Conservation (phyloP, 2,113 vertebrate species). For the Datnioides undecimradiatus region DNA sequence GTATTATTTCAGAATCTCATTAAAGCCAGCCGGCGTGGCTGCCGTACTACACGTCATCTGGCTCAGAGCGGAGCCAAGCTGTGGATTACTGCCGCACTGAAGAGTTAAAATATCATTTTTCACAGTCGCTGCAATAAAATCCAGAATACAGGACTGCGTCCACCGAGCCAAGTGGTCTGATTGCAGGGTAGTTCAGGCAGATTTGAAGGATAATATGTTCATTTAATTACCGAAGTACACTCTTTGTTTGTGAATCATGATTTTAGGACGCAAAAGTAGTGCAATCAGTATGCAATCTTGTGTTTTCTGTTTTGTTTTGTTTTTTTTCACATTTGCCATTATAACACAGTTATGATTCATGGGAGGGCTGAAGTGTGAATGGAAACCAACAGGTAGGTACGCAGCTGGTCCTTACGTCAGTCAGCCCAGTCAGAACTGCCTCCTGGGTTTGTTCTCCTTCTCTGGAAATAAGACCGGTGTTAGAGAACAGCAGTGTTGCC, state of each 20-base stretch:
- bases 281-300: background rate
- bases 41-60: slow-evolving; percentile 12
- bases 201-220: slow-evolving; percentile 7
- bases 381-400: background rate
- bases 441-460: too few relatives aligned
- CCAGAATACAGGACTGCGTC: background rate
- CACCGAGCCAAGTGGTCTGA: slow-evolving; percentile 4
- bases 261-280: background rate
- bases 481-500: too few relatives aligned
- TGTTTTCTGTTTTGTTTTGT: too few relatives aligned
- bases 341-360: background rate
- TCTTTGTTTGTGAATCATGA: slow-evolving; percentile 3
- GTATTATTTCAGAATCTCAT: slow-evolving; percentile 43
- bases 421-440: too few relatives aligned
- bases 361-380: background rate
- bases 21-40: slow-evolving; percentile 14
- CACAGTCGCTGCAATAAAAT: slow-evolving; percentile 18
- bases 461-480: too few relatives aligned
- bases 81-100: slow-evolving; percentile 8
- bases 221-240: background rate
- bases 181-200: background rate
- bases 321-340: background rate
- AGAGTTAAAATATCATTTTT: slow-evolving; percentile 31
- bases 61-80: slow-evolving; percentile 6
- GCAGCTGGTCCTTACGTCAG: too few relatives aligned